These are phyloP conservation scores for Argentina silus DNA, from an alignment of 2,797 vertebrate genomes.

Conservation along the genomic window DNA sequence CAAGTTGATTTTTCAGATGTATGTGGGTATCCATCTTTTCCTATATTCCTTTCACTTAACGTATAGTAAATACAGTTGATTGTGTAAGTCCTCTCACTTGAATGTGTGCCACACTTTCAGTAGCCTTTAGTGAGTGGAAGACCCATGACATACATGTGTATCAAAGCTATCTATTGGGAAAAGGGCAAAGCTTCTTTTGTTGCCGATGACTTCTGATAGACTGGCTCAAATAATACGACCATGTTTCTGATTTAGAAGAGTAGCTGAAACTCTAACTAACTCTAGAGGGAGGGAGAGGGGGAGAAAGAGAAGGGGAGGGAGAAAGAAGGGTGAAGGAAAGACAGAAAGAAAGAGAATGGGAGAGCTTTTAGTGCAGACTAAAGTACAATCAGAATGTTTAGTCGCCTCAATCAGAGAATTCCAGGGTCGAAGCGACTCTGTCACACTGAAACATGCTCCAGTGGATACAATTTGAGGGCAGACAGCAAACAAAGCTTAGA, in stretches of 20 bases:
- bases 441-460: neutral
- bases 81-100: neutral
- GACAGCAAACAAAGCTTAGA: conserved; percentile 7
- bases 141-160: too few relatives aligned
- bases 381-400: neutral
- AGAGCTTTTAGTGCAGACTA: neutral
- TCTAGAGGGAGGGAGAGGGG: neutral
- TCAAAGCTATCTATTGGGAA: too few relatives aligned
- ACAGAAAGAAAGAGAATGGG: neutral
- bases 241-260: too few relatives aligned
- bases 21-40: neutral
- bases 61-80: neutral
- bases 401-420: neutral
- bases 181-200: too few relatives aligned
- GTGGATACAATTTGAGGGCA: neutral
- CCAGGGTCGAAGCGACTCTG: neutral
- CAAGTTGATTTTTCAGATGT: neutral
- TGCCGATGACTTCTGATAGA: too few relatives aligned
- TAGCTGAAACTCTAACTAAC: too few relatives aligned
- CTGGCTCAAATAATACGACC: too few relatives aligned
- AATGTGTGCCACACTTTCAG: too few relatives aligned
- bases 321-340: too few relatives aligned
- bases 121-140: neutral
- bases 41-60: neutral
- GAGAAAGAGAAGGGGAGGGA: neutral